Evolutionary conservation across 2,797 vertebrate genomes (phyloP).

Genomic region (Gymnoscopelus microlampas): DNA sequence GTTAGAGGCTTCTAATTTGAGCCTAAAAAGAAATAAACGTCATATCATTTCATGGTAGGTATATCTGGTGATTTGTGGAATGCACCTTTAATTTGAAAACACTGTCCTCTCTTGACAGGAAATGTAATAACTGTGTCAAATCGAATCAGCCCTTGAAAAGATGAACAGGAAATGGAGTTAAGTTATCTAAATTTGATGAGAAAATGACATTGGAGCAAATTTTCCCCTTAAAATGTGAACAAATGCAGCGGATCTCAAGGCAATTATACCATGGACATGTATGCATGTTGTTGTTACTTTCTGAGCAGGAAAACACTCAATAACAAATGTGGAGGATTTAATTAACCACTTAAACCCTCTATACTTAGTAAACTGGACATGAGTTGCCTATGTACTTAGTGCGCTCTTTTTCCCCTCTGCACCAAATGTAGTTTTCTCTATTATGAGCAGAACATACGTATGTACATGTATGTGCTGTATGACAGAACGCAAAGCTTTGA

Average conservation of each 20-base stretch:
- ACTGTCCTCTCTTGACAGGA: slow-evolving; percentile 31
- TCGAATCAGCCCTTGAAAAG: slow-evolving; percentile 42
- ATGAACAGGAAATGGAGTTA: slow-evolving; percentile 15
- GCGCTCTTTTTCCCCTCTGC: too few species aligned
- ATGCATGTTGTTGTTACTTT: not conserved
- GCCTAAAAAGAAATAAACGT: slow-evolving; percentile 36
- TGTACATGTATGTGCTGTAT: too few species aligned
- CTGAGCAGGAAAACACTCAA: not conserved
- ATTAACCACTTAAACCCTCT: slow-evolving; percentile 14
- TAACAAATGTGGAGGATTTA: slow-evolving; percentile 33
- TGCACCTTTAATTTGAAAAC: slow-evolving; percentile 43
- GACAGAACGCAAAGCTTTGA: too few species aligned
- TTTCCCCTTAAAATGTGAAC: not conserved
- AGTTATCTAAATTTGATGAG: slow-evolving; percentile 24
- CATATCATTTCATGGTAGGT: slow-evolving; percentile 43
- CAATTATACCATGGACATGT: slow-evolving; percentile 4
- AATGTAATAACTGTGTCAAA: slow-evolving; percentile 21
- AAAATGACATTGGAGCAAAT: slow-evolving; percentile 10
- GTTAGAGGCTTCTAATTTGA: slow-evolving; percentile 50
- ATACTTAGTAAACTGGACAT: too few species aligned
- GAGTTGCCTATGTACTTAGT: too few species aligned
- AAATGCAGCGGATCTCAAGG: slow-evolving; percentile 9
- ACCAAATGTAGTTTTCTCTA: too few species aligned
- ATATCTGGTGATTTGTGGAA: slow-evolving; percentile 42
- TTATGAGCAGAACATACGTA: too few species aligned